Evolutionary conservation across 2,113 vertebrate genomes (phyloP), one percentile per base, ranked within the genome.

Genomic region (Murina feae): DNA sequence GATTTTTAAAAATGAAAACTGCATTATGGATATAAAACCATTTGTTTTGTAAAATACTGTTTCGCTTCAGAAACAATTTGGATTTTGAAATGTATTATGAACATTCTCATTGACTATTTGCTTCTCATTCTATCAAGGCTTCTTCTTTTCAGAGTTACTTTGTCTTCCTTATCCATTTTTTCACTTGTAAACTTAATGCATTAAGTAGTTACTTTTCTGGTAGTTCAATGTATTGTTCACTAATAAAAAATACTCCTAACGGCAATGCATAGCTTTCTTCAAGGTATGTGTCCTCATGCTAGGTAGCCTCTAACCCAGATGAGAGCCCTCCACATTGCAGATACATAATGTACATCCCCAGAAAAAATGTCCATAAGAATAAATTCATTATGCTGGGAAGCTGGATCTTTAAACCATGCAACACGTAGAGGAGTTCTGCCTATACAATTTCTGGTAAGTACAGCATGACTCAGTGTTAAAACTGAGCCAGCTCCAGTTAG

Each of bases 351-450:
- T 98, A 96, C 97, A 97, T 95, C 97, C 55, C 97, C 97, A 98
- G 98, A 98, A 98, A 97, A 98, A 95, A 23, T 97, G 94, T 85
- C 96, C 94, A 93, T 96, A 98, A 98, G 98, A 97, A 96, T 98
- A 98, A 98, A 97, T 98, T 98, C 97, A 97, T 97, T 98, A 98
- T 98, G 98, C 98, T 98, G 98, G 98, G 98, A 98, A 99, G 97
- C 7, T 96, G 97, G 94, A 97, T 98, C 98, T 98, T 98, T 98
- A 98, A 98, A 98, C 97, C 96, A 98, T 93, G 95, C 98, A 98
- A 97, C 98, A 98, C 85, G 95, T 96, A 96, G n/a, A 96, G 94
- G 96, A 76, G 93, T 97, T 97, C 97, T 98, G 97, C 96, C 96
- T 97, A 86, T 97, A 95, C 92, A 79, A 91, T 97, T 98, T 98